Evolutionary conservation across 2,888 invertebrate genomes (phyloP).

Genomic region (Acrocyrtus sp.): DNA sequence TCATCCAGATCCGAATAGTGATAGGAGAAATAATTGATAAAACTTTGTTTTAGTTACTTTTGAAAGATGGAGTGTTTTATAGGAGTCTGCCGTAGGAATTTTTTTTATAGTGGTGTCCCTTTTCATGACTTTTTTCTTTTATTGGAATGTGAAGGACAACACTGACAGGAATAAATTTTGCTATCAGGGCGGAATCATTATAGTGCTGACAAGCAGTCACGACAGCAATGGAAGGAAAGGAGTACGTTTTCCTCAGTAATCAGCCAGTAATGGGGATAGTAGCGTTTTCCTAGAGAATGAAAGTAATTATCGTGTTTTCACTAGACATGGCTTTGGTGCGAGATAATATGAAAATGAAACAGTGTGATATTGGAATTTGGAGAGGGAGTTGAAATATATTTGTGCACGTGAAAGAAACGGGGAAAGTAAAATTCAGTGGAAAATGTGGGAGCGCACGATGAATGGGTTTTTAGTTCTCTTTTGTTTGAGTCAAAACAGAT

Average conservation of each 20-base stretch:
- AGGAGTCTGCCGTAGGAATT: too few relatives aligned
- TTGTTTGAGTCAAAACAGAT: not conserved
- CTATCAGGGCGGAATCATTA: not conserved
- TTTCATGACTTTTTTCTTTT: too few relatives aligned
- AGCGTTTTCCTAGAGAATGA: not conserved
- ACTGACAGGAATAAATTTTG: not conserved
- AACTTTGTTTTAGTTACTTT: too few relatives aligned
- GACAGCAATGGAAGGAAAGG: not conserved
- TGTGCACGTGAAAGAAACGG: too few relatives aligned
- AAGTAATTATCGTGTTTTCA: not conserved
- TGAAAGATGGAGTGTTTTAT: too few relatives aligned
- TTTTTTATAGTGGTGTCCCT: too few relatives aligned
- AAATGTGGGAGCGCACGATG: not conserved
- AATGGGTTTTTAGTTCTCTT: not conserved
- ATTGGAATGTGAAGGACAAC: not conserved
- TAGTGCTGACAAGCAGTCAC: not conserved
- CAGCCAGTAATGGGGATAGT: not conserved
- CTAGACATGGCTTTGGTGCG: not conserved
- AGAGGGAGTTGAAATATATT: too few relatives aligned
- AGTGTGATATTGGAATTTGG: not conserved
- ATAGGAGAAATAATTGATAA: too few relatives aligned
- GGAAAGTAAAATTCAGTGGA: not conserved
- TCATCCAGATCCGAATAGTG: too few relatives aligned
- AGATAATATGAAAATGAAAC: not conserved
- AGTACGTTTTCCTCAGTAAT: too few relatives aligned